Percentiles rank a stretch among this genome's conserved stretches.
These are phyloP conservation scores for Coenobita brevimanus DNA, from an alignment of 1,140 invertebrate species.

Conservation along the genomic window DNA sequence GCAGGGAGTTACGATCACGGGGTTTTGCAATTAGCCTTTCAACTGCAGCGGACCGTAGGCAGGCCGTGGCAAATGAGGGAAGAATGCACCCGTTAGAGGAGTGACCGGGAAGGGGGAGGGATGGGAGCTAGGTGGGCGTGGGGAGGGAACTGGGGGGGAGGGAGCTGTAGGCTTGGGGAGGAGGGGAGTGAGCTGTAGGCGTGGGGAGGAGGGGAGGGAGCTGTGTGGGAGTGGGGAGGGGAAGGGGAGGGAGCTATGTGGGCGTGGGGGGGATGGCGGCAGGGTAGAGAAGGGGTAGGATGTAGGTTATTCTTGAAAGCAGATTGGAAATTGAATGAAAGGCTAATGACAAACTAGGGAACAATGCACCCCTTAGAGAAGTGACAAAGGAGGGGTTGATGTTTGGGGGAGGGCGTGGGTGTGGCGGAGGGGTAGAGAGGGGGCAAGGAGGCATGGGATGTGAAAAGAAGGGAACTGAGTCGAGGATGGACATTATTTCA, in stretches of 20 bases:
- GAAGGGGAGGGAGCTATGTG: not conserved
- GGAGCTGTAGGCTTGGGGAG: not conserved
- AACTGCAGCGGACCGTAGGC: slow-evolving; percentile 15
- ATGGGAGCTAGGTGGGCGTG: not conserved
- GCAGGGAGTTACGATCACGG: not conserved
- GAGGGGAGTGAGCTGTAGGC: not conserved
- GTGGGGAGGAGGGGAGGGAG: not conserved
- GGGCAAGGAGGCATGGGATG: not conserved
- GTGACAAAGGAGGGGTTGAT: not conserved
- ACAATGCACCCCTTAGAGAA: not conserved
- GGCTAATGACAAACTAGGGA: not conserved
- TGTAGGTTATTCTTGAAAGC: too few species aligned
- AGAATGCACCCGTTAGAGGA: not conserved
- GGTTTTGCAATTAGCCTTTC: slow-evolving; percentile 17
- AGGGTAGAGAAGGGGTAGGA: not conserved
- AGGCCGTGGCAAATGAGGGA: slow-evolving; percentile 12
- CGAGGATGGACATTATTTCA: too few species aligned
- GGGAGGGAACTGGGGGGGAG: not conserved
- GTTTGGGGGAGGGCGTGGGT: not conserved
- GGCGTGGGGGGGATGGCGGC: too few species aligned
- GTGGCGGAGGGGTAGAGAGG: not conserved
- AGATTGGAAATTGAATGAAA: too few species aligned
- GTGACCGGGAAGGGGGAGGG: not conserved
- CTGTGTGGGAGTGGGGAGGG: not conserved
- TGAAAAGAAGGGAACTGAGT: too few species aligned